A percentile compares a stretch with the other conserved stretches of the same genome.
Evolutionary conservation across 1,140 invertebrate genomes (phyloP).

Genomic region (Procambarus virginalis): DNA sequence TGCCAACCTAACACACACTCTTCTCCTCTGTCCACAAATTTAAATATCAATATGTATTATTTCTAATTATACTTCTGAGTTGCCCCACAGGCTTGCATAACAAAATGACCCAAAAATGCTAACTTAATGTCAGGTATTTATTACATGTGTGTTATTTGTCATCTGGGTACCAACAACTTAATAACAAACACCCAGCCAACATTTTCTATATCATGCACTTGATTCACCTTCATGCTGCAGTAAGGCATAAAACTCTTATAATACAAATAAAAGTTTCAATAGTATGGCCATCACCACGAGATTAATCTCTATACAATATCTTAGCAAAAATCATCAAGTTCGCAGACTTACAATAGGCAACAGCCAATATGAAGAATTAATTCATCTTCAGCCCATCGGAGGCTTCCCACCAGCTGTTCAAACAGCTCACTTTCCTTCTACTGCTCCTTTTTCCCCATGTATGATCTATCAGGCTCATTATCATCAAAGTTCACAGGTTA

Average conservation of each 20-base stretch:
- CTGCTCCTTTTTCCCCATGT: too few relatives aligned
- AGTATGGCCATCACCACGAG: slow-evolving; percentile 20
- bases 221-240: slow-evolving; percentile 21
- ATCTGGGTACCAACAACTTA: slow-evolving; percentile 8
- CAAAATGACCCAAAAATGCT: slow-evolving; percentile 6
- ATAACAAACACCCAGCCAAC: slow-evolving; percentile 14
- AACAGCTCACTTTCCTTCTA: not conserved
- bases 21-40: not conserved
- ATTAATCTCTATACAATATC: slow-evolving; percentile 40
- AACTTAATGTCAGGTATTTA: not conserved
- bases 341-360: slow-evolving; percentile 29
- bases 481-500: too few relatives aligned
- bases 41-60: slow-evolving; percentile 10
- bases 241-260: slow-evolving; percentile 50
- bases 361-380: slow-evolving; percentile 30
- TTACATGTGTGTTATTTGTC: not conserved
- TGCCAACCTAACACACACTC: slow-evolving; percentile 30
- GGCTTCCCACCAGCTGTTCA: slow-evolving; percentile 16
- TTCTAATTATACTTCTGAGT: slow-evolving; percentile 33
- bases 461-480: too few relatives aligned
- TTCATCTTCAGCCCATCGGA: slow-evolving; percentile 15
- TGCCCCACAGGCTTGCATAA: slow-evolving; percentile 20
- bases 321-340: slow-evolving; percentile 22
- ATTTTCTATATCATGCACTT: slow-evolving; percentile 22
- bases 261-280: slow-evolving; percentile 45